Percentiles rank a stretch among this genome's conserved stretches.
Evolutionary conservation across 2,888 invertebrate genomes (phyloP).

Genomic region (Myopa tessellatipennis): DNA sequence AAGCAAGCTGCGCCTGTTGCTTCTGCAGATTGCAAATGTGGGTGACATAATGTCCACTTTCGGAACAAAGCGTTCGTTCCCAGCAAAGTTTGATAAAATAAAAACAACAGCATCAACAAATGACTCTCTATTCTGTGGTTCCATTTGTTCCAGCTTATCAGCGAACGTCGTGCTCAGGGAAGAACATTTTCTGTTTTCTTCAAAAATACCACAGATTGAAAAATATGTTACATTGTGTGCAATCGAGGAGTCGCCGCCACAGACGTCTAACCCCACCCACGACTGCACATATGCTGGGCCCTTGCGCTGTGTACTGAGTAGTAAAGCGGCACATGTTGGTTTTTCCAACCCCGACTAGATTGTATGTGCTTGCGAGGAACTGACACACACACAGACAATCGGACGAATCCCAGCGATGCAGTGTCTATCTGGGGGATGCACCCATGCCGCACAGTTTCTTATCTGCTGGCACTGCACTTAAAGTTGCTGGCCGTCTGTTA

Average conservation of each 20-base stretch:
- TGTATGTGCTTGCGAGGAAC: background rate
- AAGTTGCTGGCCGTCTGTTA: background rate
- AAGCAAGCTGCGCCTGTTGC: background rate
- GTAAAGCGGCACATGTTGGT: conserved; percentile 10
- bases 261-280: background rate
- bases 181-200: background rate
- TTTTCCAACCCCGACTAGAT: conserved; percentile 15
- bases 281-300: background rate
- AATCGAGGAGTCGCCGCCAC: background rate
- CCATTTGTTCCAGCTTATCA: conserved; percentile 11
- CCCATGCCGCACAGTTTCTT: conserved; percentile 34
- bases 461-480: conserved; percentile 1
- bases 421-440: conserved; percentile 31
- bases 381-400: background rate
- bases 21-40: conserved; percentile 29
- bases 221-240: background rate
- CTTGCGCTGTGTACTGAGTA: background rate
- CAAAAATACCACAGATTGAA: background rate
- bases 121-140: conserved; percentile 28
- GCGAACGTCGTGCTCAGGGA: background rate
- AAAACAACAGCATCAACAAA: background rate
- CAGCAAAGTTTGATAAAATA: background rate
- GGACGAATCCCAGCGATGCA: conserved; percentile 11
- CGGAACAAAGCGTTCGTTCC: conserved; percentile 20
- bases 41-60: conserved; percentile 35